phyloP scores from a whole-genome alignment of 2,888 invertebrate species.

The Agrochola litura region DNA sequence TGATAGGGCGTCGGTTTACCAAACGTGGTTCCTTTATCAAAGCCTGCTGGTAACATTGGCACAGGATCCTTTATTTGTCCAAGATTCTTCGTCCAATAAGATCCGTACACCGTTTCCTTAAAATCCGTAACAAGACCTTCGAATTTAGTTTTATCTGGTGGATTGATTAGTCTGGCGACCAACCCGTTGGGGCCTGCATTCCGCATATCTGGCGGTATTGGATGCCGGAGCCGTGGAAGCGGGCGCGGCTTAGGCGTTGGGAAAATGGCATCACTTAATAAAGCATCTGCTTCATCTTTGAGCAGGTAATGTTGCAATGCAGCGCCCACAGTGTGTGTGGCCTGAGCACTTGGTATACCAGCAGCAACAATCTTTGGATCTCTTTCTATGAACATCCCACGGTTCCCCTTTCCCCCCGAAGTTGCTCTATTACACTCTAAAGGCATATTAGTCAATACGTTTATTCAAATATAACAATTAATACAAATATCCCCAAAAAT shows the following conservation, averaged over 20 bases:
- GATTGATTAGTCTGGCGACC: slow-evolving; percentile 76
- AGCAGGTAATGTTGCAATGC: slow-evolving; percentile 80
- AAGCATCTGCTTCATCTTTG: slow-evolving; percentile 83
- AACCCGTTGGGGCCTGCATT: slow-evolving; percentile 75
- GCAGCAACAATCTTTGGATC: slow-evolving; percentile 83
- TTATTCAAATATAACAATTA: slow-evolving; percentile 22
- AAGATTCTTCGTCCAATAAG: slow-evolving; percentile 82
- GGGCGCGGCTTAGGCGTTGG: slow-evolving; percentile 77
- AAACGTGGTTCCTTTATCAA: slow-evolving; percentile 79
- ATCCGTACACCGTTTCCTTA: slow-evolving; percentile 80
- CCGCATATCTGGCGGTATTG: slow-evolving; percentile 77
- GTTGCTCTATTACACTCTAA: slow-evolving; percentile 78
- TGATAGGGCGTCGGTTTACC: slow-evolving; percentile 77
- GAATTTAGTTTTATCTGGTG: slow-evolving; percentile 81
- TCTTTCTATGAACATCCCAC: slow-evolving; percentile 82
- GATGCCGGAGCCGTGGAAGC: slow-evolving; percentile 77
- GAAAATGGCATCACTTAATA: slow-evolving; percentile 80
- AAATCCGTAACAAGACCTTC: slow-evolving; percentile 80
- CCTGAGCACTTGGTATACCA: slow-evolving; percentile 81
- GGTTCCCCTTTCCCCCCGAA: slow-evolving; percentile 84
- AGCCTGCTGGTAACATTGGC: slow-evolving; percentile 84
- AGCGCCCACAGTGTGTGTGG: slow-evolving; percentile 73
- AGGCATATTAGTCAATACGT: slow-evolving; percentile 71
- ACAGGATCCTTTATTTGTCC: slow-evolving; percentile 77
- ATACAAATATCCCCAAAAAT: not conserved